Conservation (phyloP, 2,888 invertebrate genomes). For the Mantis religiosa region DNA sequence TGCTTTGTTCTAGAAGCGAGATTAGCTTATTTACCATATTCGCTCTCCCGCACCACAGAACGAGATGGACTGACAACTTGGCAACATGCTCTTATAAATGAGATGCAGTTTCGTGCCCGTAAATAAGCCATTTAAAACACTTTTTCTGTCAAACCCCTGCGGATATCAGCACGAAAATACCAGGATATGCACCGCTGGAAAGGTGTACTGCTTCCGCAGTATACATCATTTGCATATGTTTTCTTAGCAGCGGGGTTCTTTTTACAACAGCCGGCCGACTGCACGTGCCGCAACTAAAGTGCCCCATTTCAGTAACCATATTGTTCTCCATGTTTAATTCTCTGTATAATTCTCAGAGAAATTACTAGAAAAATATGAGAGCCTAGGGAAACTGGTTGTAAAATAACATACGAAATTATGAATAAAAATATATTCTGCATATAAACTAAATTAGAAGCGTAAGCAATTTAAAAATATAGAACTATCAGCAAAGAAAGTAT, state of each 20-base stretch:
- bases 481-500: no score
- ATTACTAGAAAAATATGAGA: no score
- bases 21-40: not conserved
- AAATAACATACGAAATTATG: no score
- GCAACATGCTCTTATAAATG: not conserved
- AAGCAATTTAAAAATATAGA: no score
- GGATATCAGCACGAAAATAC: not conserved
- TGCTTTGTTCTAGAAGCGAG: not conserved
- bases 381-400: no score
- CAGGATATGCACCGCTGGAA: not conserved
- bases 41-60: not conserved
- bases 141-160: not conserved
- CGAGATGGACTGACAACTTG: not conserved
- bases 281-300: no score
- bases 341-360: no score
- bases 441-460: no score
- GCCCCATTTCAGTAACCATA: no score
- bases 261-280: not conserved
- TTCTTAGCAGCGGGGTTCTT: not conserved
- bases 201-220: not conserved
- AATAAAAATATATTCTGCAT: no score
- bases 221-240: not conserved
- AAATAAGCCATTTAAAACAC: not conserved
- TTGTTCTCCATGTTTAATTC: no score
- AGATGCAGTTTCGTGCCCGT: not conserved